phyloP scores from a whole-genome alignment of 2,888 invertebrate species.

The Mythimna albipuncta region DNA sequence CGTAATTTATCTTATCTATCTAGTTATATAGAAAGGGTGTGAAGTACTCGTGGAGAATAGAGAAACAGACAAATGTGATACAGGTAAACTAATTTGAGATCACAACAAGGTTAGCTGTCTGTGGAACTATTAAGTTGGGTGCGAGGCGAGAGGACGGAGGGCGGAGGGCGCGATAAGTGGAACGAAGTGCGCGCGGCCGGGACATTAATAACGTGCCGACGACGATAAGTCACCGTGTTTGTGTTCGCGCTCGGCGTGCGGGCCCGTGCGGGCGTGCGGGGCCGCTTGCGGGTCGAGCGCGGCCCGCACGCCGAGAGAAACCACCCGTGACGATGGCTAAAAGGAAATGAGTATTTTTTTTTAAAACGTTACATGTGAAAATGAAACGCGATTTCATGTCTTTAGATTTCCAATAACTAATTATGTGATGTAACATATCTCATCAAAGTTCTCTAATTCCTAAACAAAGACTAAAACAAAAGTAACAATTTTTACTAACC shows the following conservation, averaged over 20 bases:
- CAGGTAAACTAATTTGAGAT: conserved; percentile 56
- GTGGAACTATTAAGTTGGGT: conserved; percentile 40
- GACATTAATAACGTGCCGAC: conserved; percentile 39
- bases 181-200: conserved; percentile 33
- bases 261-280: background rate
- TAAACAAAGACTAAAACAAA: background rate
- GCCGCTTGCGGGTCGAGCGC: background rate
- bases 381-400: background rate
- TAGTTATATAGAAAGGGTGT: background rate
- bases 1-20: background rate
- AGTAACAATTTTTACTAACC: background rate
- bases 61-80: conserved; percentile 43
- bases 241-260: conserved; percentile 30
- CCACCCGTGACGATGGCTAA: background rate
- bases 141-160: conserved; percentile 12
- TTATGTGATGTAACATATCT: background rate
- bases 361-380: background rate
- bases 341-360: background rate
- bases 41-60: conserved; percentile 19
- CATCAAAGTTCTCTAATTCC: background rate
- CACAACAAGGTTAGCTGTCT: conserved; percentile 44
- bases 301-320: background rate
- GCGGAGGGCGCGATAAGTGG: conserved; percentile 49
- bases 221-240: conserved; percentile 52
- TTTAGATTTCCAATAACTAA: background rate